Evolutionary conservation across 1,140 invertebrate genomes (phyloP), one percentile per base, ranked within the genome.

Genomic region (Cotesia glomerata): DNA sequence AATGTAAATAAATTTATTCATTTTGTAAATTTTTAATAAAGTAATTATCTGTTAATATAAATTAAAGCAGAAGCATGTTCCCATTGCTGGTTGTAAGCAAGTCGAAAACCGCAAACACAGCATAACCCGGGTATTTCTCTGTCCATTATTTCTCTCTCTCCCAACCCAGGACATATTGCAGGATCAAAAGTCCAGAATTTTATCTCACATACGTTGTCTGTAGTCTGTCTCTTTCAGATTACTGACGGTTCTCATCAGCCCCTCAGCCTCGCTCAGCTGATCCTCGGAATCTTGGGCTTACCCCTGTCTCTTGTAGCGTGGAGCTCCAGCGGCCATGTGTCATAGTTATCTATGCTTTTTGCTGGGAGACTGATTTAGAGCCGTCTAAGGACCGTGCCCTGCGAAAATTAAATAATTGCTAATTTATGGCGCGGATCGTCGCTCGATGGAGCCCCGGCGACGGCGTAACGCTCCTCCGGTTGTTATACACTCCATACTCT

Each of bases 341-440:
- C 86, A 87, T 87, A 87, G 86, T 87, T 87, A 87, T 87, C 85
- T 87, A 86, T 86, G 85, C 85, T 87, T 87, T 87, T 87, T 87
- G 85, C 83, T 77, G 79, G 84, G 82, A 87, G 84, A 87, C 86
- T 87, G 86, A 87, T 87, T 87, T 87, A 86, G 85, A 86, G 86
- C 85, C 82, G 85, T 86, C 85, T 86, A 86, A 87, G 86, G 86
- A 86, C 85, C 80, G 76, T 83, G 84, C 84, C 83, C 85, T 82
- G 86, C 85, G 85, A 86, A 87, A 86, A 87, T 86, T 87, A 87
- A 87, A 86, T 86, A 86, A 86, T 86, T 87, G 85, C 85, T 86
- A 86, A 87, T 87, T 86, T 87, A 86, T 87, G 85, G 84, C 82
- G 82, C 79, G 82, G 80, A 87, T 86, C 85, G 84, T 75, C 74